Percentiles rank a stretch among this genome's conserved stretches.
phyloP scores from a whole-genome alignment of 1,140 invertebrate genomes.

The Pemphigus obesinymphae region DNA sequence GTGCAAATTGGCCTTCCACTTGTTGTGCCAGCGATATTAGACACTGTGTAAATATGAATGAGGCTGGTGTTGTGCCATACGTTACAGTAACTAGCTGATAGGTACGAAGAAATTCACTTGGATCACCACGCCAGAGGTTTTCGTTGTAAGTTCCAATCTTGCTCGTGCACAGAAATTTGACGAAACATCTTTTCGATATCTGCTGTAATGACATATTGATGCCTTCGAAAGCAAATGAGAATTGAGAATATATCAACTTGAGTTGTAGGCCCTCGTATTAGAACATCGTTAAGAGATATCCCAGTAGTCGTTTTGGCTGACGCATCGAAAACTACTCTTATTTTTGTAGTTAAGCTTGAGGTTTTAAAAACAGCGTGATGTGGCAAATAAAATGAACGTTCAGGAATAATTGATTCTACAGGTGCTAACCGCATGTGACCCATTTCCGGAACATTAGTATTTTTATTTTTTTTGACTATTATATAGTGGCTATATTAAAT shows the following conservation, averaged over 20 bases:
- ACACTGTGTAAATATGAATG: conserved; percentile 48
- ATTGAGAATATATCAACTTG: conserved; percentile 48
- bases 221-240: conserved; percentile 47
- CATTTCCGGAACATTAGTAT: no score
- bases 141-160: neutral
- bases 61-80: conserved; percentile 49
- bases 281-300: conserved; percentile 49
- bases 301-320: conserved; percentile 45
- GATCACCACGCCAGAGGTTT: neutral
- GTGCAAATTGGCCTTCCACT: conserved; percentile 45
- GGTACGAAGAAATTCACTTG: conserved; percentile 42
- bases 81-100: no score
- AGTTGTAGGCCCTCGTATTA: conserved; percentile 44
- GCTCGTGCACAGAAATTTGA: conserved; percentile 46
- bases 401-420: no score
- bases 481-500: no score
- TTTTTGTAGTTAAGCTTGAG: neutral
- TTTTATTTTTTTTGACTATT: no score
- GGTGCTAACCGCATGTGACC: no score
- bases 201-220: conserved; percentile 47
- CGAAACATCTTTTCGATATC: conserved; percentile 52
- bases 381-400: neutral
- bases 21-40: conserved; percentile 48
- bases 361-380: neutral
- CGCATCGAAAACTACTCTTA: no score